Evolutionary conservation across 2,113 vertebrate genomes (phyloP), one percentile per base, ranked within the genome.

Genomic region (Dipodomys merriami): DNA sequence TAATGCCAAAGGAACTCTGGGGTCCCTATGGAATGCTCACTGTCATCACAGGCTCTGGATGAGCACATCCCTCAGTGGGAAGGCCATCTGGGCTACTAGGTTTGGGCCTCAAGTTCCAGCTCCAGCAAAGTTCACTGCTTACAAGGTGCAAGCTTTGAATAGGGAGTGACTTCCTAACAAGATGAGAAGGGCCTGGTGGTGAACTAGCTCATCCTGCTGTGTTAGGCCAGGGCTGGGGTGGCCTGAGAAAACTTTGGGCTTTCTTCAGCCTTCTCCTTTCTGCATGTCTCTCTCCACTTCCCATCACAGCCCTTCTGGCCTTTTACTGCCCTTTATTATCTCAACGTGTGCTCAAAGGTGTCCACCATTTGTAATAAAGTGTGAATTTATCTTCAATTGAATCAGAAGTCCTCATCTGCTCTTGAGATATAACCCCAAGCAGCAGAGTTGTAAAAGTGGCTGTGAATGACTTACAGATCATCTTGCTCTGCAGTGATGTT

Each of bases 131-230:
- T 6, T 81, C 64, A 22, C 30, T 44, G 22, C 1, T 22, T 30
- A 46, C 1, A 25, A 49, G 68, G 1, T 23, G 6, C 67, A 12
- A 5, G 76, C n/a, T 29, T 67, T 2, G 62, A 22, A 3, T 0
- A n/a, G 76, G 89, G 94, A 95, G 95, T 2, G 83, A 81, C 81
- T 93, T 95, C 77, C 69, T 69, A 91, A 53, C n/a, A 77, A 87
- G 90, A 68, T 22, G 71, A 87, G 96, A 94, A 73, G 19, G 30
- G 57, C 49, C 20, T 23, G 30, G 62, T 46, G 94, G 92, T 29
- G 20, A 49, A 18, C 46, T 76, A n/a, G 76, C 60, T 60, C 95
- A 94, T 95, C 79, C 72, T 16, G 65, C 33, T 22, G 53, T 33
- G 13, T 44, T 49, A 71, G 79, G 86, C 30, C 2, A 29, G 62